Percentiles rank a stretch among this genome's conserved stretches.
Evolutionary conservation across 1,140 invertebrate genomes (phyloP).

Genomic region (Trichomalopsis sarcophagae): DNA sequence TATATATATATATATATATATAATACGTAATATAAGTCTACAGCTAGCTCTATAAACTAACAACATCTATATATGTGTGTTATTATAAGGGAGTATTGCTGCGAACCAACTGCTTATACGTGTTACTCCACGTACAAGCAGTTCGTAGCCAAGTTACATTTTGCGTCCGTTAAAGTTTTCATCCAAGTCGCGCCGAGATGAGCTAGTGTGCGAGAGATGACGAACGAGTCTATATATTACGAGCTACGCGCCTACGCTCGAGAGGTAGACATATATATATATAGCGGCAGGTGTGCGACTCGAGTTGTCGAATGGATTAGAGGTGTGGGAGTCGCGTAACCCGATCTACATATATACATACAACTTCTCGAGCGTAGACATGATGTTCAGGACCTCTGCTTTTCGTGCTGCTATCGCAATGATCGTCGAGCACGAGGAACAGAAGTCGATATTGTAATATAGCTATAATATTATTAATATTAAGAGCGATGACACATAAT

Average conservation of each 20-base stretch:
- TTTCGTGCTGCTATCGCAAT: background rate
- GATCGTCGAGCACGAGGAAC: background rate
- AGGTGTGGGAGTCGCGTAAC: too few relatives aligned
- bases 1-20: too few relatives aligned
- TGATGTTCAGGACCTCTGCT: constrained; percentile 22
- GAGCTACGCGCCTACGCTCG: constrained; percentile 15
- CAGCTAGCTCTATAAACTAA: constrained; percentile 35
- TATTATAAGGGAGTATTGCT: background rate
- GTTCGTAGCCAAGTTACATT: constrained; percentile 20
- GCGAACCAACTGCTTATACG: background rate
- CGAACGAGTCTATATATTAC: background rate
- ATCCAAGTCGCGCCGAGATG: constrained; percentile 9
- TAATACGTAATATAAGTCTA: constrained; percentile 1
- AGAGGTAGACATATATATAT: background rate
- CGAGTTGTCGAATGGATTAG: background rate
- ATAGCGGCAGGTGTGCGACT: too few relatives aligned
- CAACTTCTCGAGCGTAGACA: constrained; percentile 4
- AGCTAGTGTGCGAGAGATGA: constrained; percentile 15
- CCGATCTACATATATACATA: too few relatives aligned
- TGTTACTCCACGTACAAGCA: too few relatives aligned
- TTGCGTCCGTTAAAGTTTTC: background rate
- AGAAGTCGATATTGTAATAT: background rate
- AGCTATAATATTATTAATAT: too few relatives aligned
- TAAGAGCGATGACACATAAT: too few relatives aligned
- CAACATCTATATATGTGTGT: constrained; percentile 12